Evolutionary conservation across 1,140 invertebrate species (phyloP), one percentile per base, ranked within the genome.

Genomic region (Musca vetustissima): DNA sequence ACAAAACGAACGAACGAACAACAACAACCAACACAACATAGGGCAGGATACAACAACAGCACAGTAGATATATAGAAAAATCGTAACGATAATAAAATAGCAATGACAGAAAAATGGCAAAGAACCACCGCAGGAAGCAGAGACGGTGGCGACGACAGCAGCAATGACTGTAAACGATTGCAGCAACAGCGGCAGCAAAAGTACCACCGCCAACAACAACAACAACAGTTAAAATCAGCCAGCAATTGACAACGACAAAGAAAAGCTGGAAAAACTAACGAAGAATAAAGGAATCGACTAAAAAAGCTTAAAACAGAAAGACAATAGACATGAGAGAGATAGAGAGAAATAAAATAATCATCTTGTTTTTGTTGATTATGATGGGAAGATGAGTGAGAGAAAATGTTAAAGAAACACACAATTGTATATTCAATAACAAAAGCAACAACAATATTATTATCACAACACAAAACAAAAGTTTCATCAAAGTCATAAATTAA

Each of bases 171-270:
- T 28, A 52, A 52, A 19, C 22, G 52, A 11, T 19, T n/a, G 52
- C 64, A 52, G 22, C 52, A 21, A 24, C 66, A 53, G 25, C 15
- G 19, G 15, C 36, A 49, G 47, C 36, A 47, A 24, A 19, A 24
- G 36, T 15, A 61, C 28, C 22, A 49, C 48, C 64, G 9, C n/a
- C 64, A 68, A 25, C 47, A 68, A 66, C 24, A 14, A 17, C 28
- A 17, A 24, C 64, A 68, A 47, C 57, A 68, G 15, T 64, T 22
- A 68, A 50, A 32, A 57, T 50, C 47, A 47, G 49, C 48, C 64
- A 64, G 48, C 67, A 69, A 57, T 48, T 59, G 55, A 67, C 43
- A 61, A 61, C 57, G 57, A n/a, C n/a, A n/a, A 61, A n/a, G 36
- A 43, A 43, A 43, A 43, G 36, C 36, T 43, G 4, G 36, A 43